phyloP scores from a whole-genome alignment of 2,797 vertebrate species.

The Pangasius larnaudii region DNA sequence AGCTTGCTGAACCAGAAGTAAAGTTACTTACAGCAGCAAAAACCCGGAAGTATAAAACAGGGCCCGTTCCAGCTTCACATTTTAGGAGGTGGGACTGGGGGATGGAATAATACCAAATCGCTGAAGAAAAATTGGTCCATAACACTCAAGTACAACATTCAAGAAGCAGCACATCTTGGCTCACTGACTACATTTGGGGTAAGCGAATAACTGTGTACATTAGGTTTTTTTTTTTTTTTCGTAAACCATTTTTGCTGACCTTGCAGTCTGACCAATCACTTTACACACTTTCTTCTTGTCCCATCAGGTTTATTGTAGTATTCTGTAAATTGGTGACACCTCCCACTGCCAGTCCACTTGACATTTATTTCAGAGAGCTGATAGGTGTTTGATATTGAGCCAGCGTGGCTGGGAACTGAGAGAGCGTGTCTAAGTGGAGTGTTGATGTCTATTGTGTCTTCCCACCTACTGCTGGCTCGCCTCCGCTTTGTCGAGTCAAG shows the following conservation, averaged over 20 bases:
- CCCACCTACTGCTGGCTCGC: slow-evolving; percentile 14
- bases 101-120: neutral
- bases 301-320: neutral
- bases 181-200: neutral
- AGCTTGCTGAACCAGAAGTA: neutral
- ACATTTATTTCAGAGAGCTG: slow-evolving; percentile 1
- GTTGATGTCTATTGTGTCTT: slow-evolving; percentile 19
- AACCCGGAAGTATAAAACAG: neutral
- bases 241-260: neutral
- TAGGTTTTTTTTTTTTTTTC: neutral
- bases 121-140: neutral
- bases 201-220: neutral
- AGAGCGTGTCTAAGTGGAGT: slow-evolving; percentile 14
- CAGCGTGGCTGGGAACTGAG: slow-evolving; percentile 9
- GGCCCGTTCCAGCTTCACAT: neutral
- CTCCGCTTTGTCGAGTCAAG: neutral
- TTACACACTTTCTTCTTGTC: neutral
- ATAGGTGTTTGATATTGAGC: slow-evolving; percentile 18
- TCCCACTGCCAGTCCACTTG: neutral
- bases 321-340: neutral
- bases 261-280: neutral
- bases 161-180: neutral
- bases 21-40: neutral
- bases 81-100: too few species aligned
- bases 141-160: neutral